Percentiles rank a stretch among this genome's conserved stretches.
Conservation (phyloP, 64 coral and sea anemone species). For the Montipora foliosa region DNA sequence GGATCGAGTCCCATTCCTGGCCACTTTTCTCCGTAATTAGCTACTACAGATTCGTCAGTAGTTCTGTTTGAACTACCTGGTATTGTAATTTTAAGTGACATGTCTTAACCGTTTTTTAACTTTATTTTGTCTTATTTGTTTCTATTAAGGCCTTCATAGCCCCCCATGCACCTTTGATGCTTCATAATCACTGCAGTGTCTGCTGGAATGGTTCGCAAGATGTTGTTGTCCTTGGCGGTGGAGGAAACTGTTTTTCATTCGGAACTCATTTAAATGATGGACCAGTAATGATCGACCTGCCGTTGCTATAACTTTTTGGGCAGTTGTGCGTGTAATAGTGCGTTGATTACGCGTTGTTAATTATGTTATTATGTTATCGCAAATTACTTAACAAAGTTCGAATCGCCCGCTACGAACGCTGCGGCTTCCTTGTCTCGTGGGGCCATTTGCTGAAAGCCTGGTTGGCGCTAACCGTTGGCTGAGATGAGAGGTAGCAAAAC, state of each 20-base stretch:
- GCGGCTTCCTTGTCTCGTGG: too few relatives aligned
- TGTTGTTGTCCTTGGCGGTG: constrained; percentile 86
- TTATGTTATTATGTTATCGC: too few relatives aligned
- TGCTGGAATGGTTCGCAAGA: constrained; percentile 50
- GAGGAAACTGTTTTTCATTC: constrained; percentile 96
- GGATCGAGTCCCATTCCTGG: too few relatives aligned
- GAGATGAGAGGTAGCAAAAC: too few relatives aligned
- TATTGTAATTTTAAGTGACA: background rate
- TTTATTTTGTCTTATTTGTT: constrained; percentile 2
- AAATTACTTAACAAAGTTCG: too few relatives aligned
- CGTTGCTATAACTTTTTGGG: background rate
- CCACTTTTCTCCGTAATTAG: too few relatives aligned
- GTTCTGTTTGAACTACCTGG: too few relatives aligned
- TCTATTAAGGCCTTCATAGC: constrained; percentile 22
- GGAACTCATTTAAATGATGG: constrained; percentile 85
- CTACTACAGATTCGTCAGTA: too few relatives aligned
- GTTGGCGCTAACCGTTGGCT: too few relatives aligned
- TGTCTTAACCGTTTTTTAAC: background rate
- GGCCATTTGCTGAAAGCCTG: too few relatives aligned
- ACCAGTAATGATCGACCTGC: constrained; percentile 51
- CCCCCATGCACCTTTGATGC: constrained; percentile 62
- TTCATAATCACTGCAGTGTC: constrained; percentile 91
- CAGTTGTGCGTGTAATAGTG: background rate
- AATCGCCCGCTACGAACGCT: too few relatives aligned
- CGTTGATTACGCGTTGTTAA: background rate